phyloP scores from a whole-genome alignment of 1,140 invertebrate species.

The Caenorhabditis latens region DNA sequence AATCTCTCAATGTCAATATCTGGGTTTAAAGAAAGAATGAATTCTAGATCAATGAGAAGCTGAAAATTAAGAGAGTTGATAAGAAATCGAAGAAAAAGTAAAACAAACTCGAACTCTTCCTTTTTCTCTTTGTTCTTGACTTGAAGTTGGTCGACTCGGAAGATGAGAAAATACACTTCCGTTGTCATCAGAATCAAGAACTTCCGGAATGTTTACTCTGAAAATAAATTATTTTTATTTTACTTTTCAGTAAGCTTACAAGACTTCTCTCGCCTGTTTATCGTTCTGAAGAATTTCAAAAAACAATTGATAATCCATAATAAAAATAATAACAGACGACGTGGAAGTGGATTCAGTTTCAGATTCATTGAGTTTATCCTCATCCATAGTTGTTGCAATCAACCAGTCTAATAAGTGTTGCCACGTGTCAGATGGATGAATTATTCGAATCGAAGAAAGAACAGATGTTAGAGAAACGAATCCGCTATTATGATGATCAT shows the following conservation, averaged over 20 bases:
- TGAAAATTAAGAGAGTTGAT: not conserved
- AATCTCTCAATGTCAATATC: constrained; percentile 36
- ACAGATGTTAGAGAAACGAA: not conserved
- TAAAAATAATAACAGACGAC: not conserved
- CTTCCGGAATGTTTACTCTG: constrained; percentile 41
- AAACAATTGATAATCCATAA: constrained; percentile 25
- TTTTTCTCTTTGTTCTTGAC: constrained; percentile 33
- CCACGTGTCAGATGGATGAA: constrained; percentile 45
- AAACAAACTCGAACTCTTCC: not conserved
- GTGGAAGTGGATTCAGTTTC: not conserved
- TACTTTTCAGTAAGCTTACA: not conserved
- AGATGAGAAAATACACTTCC: constrained; percentile 41
- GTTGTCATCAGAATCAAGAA: constrained; percentile 27
- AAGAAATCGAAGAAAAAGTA: not conserved
- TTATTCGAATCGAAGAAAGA: not conserved
- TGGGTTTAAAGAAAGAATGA: constrained; percentile 8
- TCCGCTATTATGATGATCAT: constrained; percentile 18
- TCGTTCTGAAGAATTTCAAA: constrained; percentile 23
- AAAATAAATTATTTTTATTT: not conserved
- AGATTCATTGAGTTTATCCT: not conserved
- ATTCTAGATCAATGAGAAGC: constrained; percentile 29
- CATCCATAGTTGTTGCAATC: not conserved
- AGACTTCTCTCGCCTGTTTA: constrained; percentile 37
- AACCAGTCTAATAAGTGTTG: constrained; percentile 17
- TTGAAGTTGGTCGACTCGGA: constrained; percentile 28